A percentile compares a stretch with the other conserved stretches of the same genome.
Conservation (phyloP, 2,113 vertebrate genomes). For the Vulpes lagopus region DNA sequence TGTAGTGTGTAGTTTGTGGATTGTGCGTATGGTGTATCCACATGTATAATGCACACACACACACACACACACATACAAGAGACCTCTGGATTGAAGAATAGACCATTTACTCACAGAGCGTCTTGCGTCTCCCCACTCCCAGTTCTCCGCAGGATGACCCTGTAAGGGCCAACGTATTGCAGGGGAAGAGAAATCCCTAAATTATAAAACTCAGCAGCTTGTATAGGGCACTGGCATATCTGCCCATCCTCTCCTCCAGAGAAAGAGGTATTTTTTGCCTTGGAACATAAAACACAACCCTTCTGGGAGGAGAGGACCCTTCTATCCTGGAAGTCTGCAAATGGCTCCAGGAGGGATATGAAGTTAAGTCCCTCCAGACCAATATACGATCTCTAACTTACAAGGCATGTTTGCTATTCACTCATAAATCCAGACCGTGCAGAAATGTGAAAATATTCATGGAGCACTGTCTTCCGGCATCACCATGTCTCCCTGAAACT, state of each 20-base stretch:
- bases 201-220: not conserved
- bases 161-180: not conserved
- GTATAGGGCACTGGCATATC: fast-evolving
- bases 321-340: not conserved
- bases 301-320: not conserved
- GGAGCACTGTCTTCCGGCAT: not conserved
- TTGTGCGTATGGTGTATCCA: not conserved
- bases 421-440: not conserved
- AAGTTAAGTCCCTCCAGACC: not conserved
- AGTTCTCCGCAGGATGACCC: not conserved
- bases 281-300: not conserved
- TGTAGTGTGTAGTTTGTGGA: not conserved
- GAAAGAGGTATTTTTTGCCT: not conserved
- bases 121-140: not conserved
- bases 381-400: not conserved
- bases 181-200: not conserved
- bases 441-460: not conserved
- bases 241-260: not conserved
- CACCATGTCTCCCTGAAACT: not conserved
- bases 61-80: not conserved
- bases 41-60: too few species aligned
- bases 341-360: not conserved
- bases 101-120: not conserved
- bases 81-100: not conserved
- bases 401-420: not conserved